Conservation (phyloP, 2,888 invertebrate genomes). For the Dascillus cervinus region DNA sequence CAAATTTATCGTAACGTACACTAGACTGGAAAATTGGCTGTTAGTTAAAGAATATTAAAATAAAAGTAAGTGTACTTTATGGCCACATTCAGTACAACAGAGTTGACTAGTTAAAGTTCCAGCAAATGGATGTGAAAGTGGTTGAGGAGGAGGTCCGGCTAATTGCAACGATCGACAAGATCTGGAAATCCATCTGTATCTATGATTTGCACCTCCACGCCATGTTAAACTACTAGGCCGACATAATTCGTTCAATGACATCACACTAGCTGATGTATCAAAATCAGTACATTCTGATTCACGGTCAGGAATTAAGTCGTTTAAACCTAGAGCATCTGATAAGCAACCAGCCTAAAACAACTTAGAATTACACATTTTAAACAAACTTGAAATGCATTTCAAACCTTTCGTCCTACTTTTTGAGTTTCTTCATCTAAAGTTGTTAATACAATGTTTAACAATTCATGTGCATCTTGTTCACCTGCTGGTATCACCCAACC, state of each 20-base stretch:
- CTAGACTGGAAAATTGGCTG: slow-evolving; percentile 55
- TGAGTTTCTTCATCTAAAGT: slow-evolving; percentile 82
- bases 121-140: slow-evolving; percentile 59
- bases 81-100: slow-evolving; percentile 63
- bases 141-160: slow-evolving; percentile 44
- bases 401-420: slow-evolving; percentile 52
- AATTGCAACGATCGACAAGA: slow-evolving; percentile 49
- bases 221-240: slow-evolving; percentile 36
- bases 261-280: slow-evolving; percentile 32
- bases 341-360: slow-evolving; percentile 56
- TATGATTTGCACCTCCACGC: slow-evolving; percentile 32
- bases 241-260: slow-evolving; percentile 40
- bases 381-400: neutral
- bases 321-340: slow-evolving; percentile 63
- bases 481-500: slow-evolving; percentile 86
- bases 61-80: slow-evolving; percentile 46
- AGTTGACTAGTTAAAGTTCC: slow-evolving; percentile 72
- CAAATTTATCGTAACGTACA: slow-evolving; percentile 87
- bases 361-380: neutral
- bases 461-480: slow-evolving; percentile 91
- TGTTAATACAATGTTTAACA: slow-evolving; percentile 82
- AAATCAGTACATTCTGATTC: slow-evolving; percentile 31
- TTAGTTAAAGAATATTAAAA: neutral
- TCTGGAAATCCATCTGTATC: slow-evolving; percentile 39
- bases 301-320: slow-evolving; percentile 43